These are phyloP conservation scores for Coccyzus lansbergi DNA, from an alignment of 2,797 vertebrate species.

Conservation along the genomic window DNA sequence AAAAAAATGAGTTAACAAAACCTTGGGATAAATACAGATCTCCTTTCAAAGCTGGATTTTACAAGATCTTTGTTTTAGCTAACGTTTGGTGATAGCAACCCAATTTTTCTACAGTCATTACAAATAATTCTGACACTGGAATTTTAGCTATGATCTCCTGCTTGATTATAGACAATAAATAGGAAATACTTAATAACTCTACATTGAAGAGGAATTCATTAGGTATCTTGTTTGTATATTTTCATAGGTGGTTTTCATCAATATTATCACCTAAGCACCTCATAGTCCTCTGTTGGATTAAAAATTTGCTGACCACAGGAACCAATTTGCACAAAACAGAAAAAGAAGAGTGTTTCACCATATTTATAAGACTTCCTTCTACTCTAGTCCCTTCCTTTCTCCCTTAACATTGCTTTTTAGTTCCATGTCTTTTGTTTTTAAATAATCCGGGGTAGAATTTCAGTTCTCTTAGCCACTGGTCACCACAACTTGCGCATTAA, in stretches of 20 bases:
- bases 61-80: not conserved
- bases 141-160: not conserved
- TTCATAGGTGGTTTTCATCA: not conserved
- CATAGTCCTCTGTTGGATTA: not conserved
- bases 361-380: not conserved
- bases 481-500: not conserved
- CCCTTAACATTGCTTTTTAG: not conserved
- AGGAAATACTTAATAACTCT: not conserved
- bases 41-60: not conserved
- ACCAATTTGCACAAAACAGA: not conserved
- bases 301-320: not conserved
- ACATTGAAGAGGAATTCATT: not conserved
- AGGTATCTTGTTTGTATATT: not conserved
- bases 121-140: not conserved
- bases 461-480: not conserved
- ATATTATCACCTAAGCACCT: not conserved
- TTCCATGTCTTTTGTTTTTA: not conserved
- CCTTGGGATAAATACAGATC: not conserved
- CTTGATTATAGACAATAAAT: not conserved
- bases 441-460: not conserved
- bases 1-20: not conserved
- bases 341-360: not conserved
- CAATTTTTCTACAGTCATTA: not conserved
- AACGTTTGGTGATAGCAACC: not conserved
- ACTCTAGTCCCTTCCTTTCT: not conserved